Base-by-base conservation (phyloP, 2,797 vertebrate species). In the Anguilla obscura region DNA sequence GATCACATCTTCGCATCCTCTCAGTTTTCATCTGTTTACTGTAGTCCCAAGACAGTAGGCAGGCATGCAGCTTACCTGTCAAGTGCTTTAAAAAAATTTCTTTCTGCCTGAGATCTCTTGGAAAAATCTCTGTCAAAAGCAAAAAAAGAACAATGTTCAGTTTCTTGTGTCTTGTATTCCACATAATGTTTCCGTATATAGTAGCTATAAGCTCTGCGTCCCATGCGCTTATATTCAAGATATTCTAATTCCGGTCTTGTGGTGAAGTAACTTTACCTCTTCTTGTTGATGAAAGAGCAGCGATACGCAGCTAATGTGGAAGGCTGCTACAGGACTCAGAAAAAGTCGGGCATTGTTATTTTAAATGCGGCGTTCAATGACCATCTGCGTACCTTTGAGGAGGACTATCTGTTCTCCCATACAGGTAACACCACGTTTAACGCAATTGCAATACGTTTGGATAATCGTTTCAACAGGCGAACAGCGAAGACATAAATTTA, bases 1-100 rank as follows among this genome's bases (percentile, higher is more conserved):
- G n/a, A 33, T 56, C 60, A 82, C 74, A 18, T 33, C 30, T 3
- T 33, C n/a, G 1, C 7, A 12, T 71, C 7, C 9, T 10, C 66
- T 76, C 30, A n/a, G 63, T 24, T 30, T 71, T 10, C n/a, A 12
- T 12, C 14, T 3, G 33, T 76, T 33, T n/a, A 24, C 60, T 63
- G 60, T 63, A 30, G 66, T 63, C 69, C 27, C 60, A 83, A 63
- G 30, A 58, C 66, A 45, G 60, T 2, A 82, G 82, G 74, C 16
- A 50, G 7, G 84, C 79, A 87, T 0, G 18, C 52, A 86, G 84
- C 92, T 91, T 91, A 99, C 98, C 98, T 95, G 98, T 99, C 93
- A 99, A 96, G 92, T 98, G 97, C 92, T 95, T 97, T 93, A 99
- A 93, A 92, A 98, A 97, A 91, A 96, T 98, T 84, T 98, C 97